Evolutionary conservation across 2,797 vertebrate genomes (phyloP), one percentile per base, ranked within the genome.

Genomic region (Sebastes cheni): DNA sequence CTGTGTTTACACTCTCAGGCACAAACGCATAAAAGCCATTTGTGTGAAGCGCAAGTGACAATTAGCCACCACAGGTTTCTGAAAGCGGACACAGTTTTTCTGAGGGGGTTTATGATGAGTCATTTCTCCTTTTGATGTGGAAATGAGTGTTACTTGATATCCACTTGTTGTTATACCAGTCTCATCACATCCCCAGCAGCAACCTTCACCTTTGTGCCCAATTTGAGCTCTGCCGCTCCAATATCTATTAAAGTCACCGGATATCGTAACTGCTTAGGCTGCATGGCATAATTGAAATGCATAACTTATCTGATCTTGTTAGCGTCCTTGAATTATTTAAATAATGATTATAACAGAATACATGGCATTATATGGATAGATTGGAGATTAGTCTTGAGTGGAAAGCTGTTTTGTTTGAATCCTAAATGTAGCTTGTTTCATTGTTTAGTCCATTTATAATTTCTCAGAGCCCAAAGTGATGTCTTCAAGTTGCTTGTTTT

Each of bases 101-200:
- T 2, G 29, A 66, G 36, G 30, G 20, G 42, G n/a, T 36, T 77
- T 54, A 16, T n/a, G n/a, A 62, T 79, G 62, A 83, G 32, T 82
- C 22, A 68, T 82, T 64, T 76, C 12, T 70, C 39, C 23, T 84
- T 27, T 84, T 88, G 56, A 88, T 81, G 71, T 85, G 66, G 29
- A 90, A 79, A 75, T 73, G 12, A 78, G 59, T 60, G 32, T 76
- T 61, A 50, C 59, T 81, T 82, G 34, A 82, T 77, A 71, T 83
- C 74, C 67, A 78, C n/a, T 72, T 55, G 27, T 58, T 79, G 23
- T 66, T 83, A 56, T 64, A 72, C 14, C 71, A 52, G 76, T 69
- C 67, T 85, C 34, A 13, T 87, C 65, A 67, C 10, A 4, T 68
- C 62, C 36, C 10, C 39, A 66, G 74, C 67, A 0, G 58, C 79